Conservation (phyloP, 2,113 vertebrate genomes). For the Myiozetetes cayanensis region DNA sequence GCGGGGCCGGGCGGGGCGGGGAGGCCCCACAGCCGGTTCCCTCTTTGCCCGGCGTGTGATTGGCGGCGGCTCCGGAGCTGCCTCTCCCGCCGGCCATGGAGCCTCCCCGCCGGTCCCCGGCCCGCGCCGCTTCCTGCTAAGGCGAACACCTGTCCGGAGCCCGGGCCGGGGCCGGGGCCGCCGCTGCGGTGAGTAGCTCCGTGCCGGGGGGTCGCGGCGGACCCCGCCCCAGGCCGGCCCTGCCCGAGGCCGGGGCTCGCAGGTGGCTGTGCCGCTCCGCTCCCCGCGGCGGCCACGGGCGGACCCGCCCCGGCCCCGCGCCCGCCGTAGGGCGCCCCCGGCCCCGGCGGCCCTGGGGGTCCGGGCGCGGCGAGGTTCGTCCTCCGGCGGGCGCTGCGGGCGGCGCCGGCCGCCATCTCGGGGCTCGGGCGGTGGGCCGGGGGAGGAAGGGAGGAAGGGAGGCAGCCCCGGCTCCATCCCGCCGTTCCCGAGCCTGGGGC, state of each 20-base stretch:
- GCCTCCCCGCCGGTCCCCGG: not conserved
- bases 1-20: not conserved
- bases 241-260: not conserved
- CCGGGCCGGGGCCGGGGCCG: not conserved
- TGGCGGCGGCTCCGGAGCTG: conserved; percentile 3
- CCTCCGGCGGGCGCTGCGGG: not conserved
- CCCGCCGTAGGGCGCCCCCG: too few species aligned
- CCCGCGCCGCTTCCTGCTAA: not conserved
- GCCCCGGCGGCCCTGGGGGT: too few species aligned
- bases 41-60: conserved; percentile 24
- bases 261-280: not conserved
- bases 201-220: not conserved
- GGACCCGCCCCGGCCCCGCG: too few species aligned
- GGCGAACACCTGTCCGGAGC: not conserved
- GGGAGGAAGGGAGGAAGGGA: not conserved
- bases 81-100: conserved; percentile 11
- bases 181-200: not conserved
- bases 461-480: not conserved
- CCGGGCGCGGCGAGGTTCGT: not conserved
- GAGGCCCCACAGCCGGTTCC: not conserved
- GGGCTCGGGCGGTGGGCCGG: not conserved
- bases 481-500: not conserved
- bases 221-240: not conserved
- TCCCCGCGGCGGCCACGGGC: not conserved
- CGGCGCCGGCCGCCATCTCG: not conserved